Conservation (phyloP, 2,113 vertebrate genomes). For the Ursus arctos region DNA sequence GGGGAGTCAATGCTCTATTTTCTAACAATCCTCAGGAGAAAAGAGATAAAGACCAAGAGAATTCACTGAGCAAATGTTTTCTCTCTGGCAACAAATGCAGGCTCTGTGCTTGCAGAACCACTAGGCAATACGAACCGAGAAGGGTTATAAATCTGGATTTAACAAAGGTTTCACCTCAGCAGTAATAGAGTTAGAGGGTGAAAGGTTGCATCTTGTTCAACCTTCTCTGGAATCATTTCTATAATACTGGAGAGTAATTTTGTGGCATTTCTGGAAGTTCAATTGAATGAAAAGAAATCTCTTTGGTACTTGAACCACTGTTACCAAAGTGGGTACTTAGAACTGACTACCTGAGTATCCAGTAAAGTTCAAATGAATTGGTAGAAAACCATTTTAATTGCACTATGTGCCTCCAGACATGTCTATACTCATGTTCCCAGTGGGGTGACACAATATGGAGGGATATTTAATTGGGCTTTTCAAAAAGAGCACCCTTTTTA, state of each 20-base stretch:
- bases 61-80: slow-evolving; percentile 80
- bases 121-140: slow-evolving; percentile 50
- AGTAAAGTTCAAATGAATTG: slow-evolving; percentile 24
- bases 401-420: slow-evolving; percentile 17
- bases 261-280: slow-evolving; percentile 69
- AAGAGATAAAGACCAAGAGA: slow-evolving; percentile 67
- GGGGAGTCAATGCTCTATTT: slow-evolving; percentile 73
- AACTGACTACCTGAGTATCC: not conserved
- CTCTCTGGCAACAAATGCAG: slow-evolving; percentile 75
- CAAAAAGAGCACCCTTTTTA: not conserved
- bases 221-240: slow-evolving; percentile 75
- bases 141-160: slow-evolving; percentile 79
- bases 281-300: slow-evolving; percentile 68
- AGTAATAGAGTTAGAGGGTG: slow-evolving; percentile 75
- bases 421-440: not conserved
- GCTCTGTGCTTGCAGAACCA: slow-evolving; percentile 10
- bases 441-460: not conserved
- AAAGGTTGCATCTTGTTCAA: slow-evolving; percentile 79
- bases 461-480: slow-evolving; percentile 47
- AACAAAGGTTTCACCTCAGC: slow-evolving; percentile 77
- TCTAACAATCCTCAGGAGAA: slow-evolving; percentile 76
- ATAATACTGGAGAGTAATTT: slow-evolving; percentile 64
- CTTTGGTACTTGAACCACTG: slow-evolving; percentile 53
- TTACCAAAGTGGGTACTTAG: not conserved
- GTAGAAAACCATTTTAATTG: slow-evolving; percentile 60